Base-by-base conservation (phyloP, 2,888 invertebrate genomes). In the Stenolophus ochropezus region DNA sequence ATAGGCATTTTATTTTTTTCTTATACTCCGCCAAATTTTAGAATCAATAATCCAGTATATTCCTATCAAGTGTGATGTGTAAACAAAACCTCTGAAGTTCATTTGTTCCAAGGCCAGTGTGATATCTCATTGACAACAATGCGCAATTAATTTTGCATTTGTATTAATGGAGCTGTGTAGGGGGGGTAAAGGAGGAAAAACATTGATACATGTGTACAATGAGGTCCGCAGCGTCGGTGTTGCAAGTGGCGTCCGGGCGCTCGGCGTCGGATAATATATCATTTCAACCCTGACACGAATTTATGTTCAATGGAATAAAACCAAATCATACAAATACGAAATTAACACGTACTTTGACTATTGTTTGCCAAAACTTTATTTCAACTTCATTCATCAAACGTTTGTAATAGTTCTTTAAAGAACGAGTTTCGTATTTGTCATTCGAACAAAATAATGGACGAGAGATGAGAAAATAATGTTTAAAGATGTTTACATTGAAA, bases 241-340 rank as follows among this genome's bases (percentile, higher is more conserved):
- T 56, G 56, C 20, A 4, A 20, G 8, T 56, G 56, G 21, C 21
- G 21, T 20, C 18, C 11, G 8, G 33, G 33, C 33, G 33, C 8
- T 11, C 33, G 11, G 21, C 11, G 8, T 20, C 18, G 27, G 33
- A 33, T 65, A 65, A 65, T 65, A 65, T 65, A 27, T 65, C 65
- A 65, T 65, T 65, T 65, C 33, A 33, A 4, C 27, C 14, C 65
- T 65, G 65, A 27, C 65, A 65, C 23, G 27, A 65, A 65, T 65
- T 65, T 65, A 33, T 33, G 65, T 65, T 65, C 14, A 65, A 65
- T 65, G 65, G 23, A 65, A 65, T 65, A 65, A 65, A 65, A 65
- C 65, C 14, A 33, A 65, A 65, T 27, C 27, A 14, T 14, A 65
- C 33, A 65, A 18, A 65, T 65, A 16, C 25, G 14, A 16, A 65